Evolutionary conservation across 2,113 vertebrate genomes (phyloP).

Genomic region (Atrichornis clamosus): DNA sequence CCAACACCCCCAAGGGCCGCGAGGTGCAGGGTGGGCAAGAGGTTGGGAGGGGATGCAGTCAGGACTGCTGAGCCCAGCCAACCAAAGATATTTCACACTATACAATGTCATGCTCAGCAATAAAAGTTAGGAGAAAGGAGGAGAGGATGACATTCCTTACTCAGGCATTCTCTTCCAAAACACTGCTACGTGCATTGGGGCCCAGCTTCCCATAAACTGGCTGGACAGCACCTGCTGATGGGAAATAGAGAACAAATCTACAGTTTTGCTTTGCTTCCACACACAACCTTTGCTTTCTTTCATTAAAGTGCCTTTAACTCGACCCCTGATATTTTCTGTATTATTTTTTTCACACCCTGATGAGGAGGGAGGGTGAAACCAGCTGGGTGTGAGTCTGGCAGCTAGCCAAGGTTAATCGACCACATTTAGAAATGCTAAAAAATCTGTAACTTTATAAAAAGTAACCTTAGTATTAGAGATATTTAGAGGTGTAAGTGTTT

Average conservation of each 20-base stretch:
- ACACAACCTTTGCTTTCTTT: not conserved
- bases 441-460: not conserved
- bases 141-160: not conserved
- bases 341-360: not conserved
- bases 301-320: not conserved
- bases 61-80: not conserved
- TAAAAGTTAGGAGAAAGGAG: not conserved
- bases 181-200: not conserved
- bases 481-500: not conserved
- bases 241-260: not conserved
- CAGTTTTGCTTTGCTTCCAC: not conserved
- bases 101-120: accelerated
- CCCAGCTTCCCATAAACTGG: not conserved
- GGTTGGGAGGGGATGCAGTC: not conserved
- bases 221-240: not conserved
- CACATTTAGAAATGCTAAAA: not conserved
- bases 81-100: too few species aligned
- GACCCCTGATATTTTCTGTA: not conserved
- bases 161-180: accelerated
- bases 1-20: not conserved
- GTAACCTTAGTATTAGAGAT: not conserved
- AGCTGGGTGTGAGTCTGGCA: accelerated
- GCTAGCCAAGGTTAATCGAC: not conserved
- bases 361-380: not conserved
- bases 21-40: not conserved